Conservation (phyloP, 2,113 vertebrate genomes). For the Scolopax mira region DNA sequence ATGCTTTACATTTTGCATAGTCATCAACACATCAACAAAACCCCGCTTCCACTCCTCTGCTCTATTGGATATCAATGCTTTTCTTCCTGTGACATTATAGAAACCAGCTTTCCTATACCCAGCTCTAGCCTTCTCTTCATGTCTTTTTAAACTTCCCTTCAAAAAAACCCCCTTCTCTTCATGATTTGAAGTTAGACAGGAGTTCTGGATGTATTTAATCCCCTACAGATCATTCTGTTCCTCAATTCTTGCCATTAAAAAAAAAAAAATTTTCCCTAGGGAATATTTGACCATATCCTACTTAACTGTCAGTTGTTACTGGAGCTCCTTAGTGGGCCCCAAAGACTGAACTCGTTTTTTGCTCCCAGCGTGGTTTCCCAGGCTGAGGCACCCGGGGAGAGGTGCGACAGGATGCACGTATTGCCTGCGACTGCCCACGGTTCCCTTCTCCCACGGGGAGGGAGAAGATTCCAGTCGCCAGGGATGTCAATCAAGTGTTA, state of each 20-base stretch:
- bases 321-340: neutral
- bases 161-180: neutral
- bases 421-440: neutral
- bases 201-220: neutral
- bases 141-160: neutral
- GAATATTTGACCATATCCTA: neutral
- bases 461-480: neutral
- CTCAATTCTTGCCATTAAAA: neutral
- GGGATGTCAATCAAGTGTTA: constrained; percentile 33
- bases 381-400: neutral
- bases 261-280: neutral
- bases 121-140: neutral
- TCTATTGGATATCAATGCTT: neutral
- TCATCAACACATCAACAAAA: rapidly evolving
- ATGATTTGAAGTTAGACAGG: neutral
- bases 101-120: neutral
- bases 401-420: neutral
- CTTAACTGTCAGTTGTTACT: neutral
- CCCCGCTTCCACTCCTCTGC: neutral
- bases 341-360: neutral
- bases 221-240: neutral
- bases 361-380: neutral
- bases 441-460: constrained; percentile 19
- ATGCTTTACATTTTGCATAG: neutral
- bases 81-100: neutral